Evolutionary conservation across 2,888 invertebrate species (phyloP), one percentile per base, ranked within the genome.

Genomic region (Campoplex capitator): DNA sequence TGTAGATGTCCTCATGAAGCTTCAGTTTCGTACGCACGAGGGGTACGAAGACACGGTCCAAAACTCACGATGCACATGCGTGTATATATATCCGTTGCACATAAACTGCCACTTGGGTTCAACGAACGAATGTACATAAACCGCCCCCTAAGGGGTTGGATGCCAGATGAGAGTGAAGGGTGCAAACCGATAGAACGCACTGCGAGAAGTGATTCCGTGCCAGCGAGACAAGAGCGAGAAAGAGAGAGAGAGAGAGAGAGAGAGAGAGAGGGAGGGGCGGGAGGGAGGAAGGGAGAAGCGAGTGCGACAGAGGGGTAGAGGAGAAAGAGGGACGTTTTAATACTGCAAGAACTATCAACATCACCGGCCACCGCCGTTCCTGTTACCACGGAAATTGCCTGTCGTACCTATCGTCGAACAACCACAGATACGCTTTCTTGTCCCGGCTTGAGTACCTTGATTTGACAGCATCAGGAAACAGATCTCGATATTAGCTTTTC

Each of bases 381-480:
- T 87, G 87, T 85, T 84, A 88, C 88, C 86, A 86, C 88, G 88
- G 88, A 88, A 88, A 88, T 88, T 88, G 84, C 83, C 86, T 62
- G 62, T 62, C 62, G 62, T 62, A 62, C 32, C 86, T 84, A 84
- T 86, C 86, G 84, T 88, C 86, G 76, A 86, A 84, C 84, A 83
- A 86, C 88, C 84, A 71, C 86, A 87, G 87, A 82, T 84, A 84
- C 82, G 84, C 84, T 87, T 87, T 82, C 84, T 78, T 76, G 71
- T 83, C 71, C 65, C 70, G 51, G 76, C 79, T 71, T 77, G 56
- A 56, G 32, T 62, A 48, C 62, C 62, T 62, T 70, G 73, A 68
- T 80, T 67, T 70, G 78, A 71, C 48, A 77, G 68, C 82, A 62
- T 62, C 62, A 74, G 65, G 56, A 75, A 65, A 77, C 76, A 65